Base-by-base conservation (phyloP, 1,140 invertebrate species). In the Scaptomyza pallida region DNA sequence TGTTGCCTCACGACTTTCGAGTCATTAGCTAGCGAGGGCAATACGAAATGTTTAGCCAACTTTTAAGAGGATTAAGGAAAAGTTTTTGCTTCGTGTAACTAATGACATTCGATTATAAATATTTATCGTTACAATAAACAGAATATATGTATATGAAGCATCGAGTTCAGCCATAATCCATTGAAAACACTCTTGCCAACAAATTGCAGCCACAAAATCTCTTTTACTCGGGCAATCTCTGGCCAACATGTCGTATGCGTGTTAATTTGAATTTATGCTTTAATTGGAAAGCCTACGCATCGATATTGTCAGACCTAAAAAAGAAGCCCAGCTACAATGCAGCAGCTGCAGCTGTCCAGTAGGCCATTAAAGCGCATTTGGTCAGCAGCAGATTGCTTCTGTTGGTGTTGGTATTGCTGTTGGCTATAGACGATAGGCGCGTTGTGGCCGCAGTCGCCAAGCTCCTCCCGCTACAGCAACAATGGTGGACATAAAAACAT, bases 241-340 rank as follows among this genome's bases (percentile, higher is more conserved):
- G 16, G 17, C 12, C 54, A 60, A 74, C 62, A 59, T 60, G 37
- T 47, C 35, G 63, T 44, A 65, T 65, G 54, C 59, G 64, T 67
- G 64, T 65, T 73, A 88, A 75, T 89, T 82, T 56, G 68, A 85
- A 69, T 75, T 79, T 89, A 74, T 75, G 67, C 76, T 70, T 72
- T 80, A 85, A 89, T 89, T 80, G 85, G 63, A 59, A 65, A 61
- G 65, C 61, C 64, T 55, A 21, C 45, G 40, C 23, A 56, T 16
- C 41, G 21, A 40, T 43, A 61, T 57, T 67, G n/a, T 67, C 51
- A 3, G 55, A 60, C 1, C 13, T 9, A 40, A 72, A 68, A 73
- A 73, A 65, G 44, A 30, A 6, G 26, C 26, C 13, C 12, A 13
- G 16, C 45, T 62, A 47, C 16, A 72, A 37, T 83, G 75, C 63